Evolutionary conservation across 2,888 invertebrate genomes (phyloP).

Genomic region (Minunthozetes semirufus): DNA sequence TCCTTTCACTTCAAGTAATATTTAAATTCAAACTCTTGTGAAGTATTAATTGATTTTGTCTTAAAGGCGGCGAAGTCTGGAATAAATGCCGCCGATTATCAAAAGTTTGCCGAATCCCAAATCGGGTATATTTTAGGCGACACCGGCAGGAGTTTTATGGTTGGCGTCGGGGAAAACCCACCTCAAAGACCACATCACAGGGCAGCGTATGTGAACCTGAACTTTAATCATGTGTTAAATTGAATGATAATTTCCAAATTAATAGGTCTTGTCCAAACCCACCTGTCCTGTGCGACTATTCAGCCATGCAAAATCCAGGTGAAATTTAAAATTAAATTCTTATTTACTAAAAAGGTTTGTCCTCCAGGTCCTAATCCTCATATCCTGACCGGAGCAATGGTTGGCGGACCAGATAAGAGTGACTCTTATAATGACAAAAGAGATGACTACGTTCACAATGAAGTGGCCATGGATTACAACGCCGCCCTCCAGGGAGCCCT

Average conservation of each 20-base stretch:
- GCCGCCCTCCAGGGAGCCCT: no score
- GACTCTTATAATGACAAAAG: not conserved
- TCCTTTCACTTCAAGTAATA: no score
- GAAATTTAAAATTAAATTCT: no score
- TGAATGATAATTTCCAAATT: not conserved
- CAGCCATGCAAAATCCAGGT: no score
- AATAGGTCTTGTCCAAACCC: not conserved
- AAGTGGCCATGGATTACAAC: not conserved
- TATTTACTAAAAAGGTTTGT: no score
- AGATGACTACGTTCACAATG: not conserved
- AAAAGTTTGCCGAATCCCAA: not conserved
- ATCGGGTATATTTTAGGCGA: slow-evolving; percentile 7
- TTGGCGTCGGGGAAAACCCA: not conserved
- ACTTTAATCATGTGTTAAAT: not conserved
- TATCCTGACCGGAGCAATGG: not conserved
- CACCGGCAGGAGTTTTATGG: slow-evolving; percentile 7
- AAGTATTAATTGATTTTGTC: not conserved
- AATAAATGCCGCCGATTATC: not conserved
- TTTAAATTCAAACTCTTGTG: no score
- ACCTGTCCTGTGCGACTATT: not conserved
- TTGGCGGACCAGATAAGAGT: not conserved
- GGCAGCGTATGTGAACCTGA: not conserved
- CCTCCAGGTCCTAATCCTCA: not conserved
- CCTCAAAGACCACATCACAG: not conserved
- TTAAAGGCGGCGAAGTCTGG: not conserved